phyloP scores from a whole-genome alignment of 2,113 vertebrate genomes.

The Corythornis madagascariensis region DNA sequence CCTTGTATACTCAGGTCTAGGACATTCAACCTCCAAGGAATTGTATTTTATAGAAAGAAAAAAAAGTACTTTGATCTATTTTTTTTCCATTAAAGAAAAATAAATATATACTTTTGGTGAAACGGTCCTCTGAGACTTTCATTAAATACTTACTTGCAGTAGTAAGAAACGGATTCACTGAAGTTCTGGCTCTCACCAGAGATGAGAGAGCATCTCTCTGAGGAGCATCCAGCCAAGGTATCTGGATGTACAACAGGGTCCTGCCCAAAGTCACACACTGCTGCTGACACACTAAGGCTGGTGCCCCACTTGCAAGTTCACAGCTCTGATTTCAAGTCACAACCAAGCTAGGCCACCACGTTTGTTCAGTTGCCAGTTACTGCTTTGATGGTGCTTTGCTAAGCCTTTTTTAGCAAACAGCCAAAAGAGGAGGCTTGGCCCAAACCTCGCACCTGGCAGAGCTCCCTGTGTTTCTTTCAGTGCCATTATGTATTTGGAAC shows the following conservation, averaged over 20 bases:
- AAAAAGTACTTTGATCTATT: neutral
- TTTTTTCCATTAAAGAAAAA: neutral
- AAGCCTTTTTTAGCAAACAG: neutral
- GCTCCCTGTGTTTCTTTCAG: neutral
- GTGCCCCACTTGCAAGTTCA: neutral
- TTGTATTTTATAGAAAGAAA: neutral
- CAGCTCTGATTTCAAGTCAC: neutral
- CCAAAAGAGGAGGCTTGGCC: neutral
- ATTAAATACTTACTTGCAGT: neutral
- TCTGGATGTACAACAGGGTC: neutral
- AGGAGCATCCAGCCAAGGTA: neutral
- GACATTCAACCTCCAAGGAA: neutral
- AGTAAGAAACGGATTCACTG: neutral
- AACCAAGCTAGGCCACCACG: neutral
- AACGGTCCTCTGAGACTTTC: neutral
- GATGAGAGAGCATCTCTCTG: neutral
- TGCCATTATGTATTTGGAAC: neutral
- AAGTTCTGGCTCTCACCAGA: neutral
- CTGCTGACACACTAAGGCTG: neutral
- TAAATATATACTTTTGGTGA: constrained; percentile 25
- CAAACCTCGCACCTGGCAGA: neutral
- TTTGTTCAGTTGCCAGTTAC: neutral
- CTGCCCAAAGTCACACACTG: neutral
- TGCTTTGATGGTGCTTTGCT: neutral
- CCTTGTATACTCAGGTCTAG: neutral